phyloP scores from a whole-genome alignment of 2,113 vertebrate genomes.

The Garra rufa region DNA sequence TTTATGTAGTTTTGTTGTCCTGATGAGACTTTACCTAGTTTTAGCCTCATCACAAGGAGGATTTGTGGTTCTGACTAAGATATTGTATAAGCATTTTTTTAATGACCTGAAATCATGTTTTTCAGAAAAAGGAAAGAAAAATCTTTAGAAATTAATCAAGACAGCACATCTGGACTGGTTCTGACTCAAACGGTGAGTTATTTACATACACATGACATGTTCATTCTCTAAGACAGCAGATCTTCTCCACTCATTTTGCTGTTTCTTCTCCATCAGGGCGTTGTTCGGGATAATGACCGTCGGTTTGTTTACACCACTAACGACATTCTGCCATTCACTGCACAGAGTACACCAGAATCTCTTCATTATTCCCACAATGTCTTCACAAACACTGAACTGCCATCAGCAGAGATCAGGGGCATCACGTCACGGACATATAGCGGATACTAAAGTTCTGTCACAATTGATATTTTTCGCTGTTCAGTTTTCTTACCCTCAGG shows the following conservation, averaged over 20 bases:
- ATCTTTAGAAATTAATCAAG: not conserved
- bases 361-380: constrained; percentile 35
- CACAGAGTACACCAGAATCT: not conserved
- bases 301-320: not conserved
- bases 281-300: not conserved
- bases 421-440: constrained; percentile 20
- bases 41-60: not conserved
- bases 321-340: not conserved
- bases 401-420: constrained; percentile 5
- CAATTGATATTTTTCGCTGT: too few species aligned
- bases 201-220: not conserved
- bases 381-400: not conserved
- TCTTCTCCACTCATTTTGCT: not conserved
- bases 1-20: too few species aligned
- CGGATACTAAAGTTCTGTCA: too few species aligned
- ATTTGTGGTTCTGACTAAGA: too few species aligned
- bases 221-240: not conserved
- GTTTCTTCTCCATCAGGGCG: not conserved
- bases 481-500: not conserved
- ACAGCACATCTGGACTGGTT: not conserved
- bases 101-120: not conserved
- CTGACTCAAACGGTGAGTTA: constrained; percentile 22
- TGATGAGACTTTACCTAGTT: not conserved
- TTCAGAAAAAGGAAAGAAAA: constrained; percentile 10
- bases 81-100: not conserved